Base-by-base conservation (phyloP, 2,888 invertebrate genomes). In the Drosophila meridionalis region DNA sequence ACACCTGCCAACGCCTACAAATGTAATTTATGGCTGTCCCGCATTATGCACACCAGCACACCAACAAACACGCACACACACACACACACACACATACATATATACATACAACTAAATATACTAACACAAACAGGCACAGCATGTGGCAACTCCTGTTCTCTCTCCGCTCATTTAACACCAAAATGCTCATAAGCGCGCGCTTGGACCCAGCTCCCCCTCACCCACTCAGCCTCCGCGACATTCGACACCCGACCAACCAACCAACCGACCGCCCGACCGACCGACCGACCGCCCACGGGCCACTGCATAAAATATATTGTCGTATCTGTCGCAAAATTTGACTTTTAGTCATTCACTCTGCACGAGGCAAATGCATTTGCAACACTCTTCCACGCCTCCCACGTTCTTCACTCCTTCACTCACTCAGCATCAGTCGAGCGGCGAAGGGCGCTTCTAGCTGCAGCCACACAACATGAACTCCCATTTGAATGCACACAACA, bases 1-100 rank as follows among this genome's bases (percentile, higher is more conserved):
- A 93, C 93, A 93, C 93, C 93, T 93, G 93, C 93, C 93, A 93
- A 93, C 93, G 93, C 93, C 93, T 93, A 93, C 93, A 92, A 93
- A 92, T 92, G 93, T 93, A 93, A 93, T 93, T 93, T 93, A 93
- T 93, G 91, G 91, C 91, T 89, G 89, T 91, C 90, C 91, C 90
- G 90, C 91, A 90, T 87, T 90, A 90, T 87, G 90, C 87, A 88
- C 90, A 90, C 80, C 84, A 80, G 60, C 75, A 71, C 78, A 72
- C 76, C 69, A 69, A 61, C 65, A 70, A 45, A 56, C 64, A 66
- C 53, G 57, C 53, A 67, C 55, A 64, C 47, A 67, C 61, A 72
- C 48, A 66, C 34, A 76, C 61, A 61, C n/a, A 62, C 7, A 52
- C 20, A 69, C 61, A 72, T 45, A 66, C 34, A 76, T 59, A 61